phyloP scores from a whole-genome alignment of 2,797 vertebrate species.

The Mus spretus region DNA sequence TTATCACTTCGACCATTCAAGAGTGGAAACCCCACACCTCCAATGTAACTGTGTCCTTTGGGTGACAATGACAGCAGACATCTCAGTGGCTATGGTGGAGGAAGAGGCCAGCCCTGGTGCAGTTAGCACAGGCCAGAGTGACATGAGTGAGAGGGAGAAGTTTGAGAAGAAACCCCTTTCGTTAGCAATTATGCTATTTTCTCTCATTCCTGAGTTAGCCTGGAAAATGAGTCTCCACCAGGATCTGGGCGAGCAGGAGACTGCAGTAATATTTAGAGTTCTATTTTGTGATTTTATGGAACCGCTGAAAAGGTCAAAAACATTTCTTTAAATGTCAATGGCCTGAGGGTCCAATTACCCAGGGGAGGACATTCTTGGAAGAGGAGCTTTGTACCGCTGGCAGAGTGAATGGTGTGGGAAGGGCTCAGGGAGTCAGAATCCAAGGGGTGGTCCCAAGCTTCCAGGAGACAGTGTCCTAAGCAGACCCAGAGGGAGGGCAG shows the following conservation, averaged over 20 bases:
- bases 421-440: conserved; percentile 22
- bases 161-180: conserved; percentile 50
- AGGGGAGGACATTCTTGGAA: conserved; percentile 80
- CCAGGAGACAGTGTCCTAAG: conserved; percentile 14
- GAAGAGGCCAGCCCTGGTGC: background rate
- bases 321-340: conserved; percentile 85
- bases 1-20: background rate
- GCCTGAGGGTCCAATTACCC: conserved; percentile 83
- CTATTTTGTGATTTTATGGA: conserved; percentile 85
- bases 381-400: conserved; percentile 70
- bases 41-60: background rate
- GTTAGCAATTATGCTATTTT: conserved; percentile 75
- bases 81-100: background rate
- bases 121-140: background rate
- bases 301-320: conserved; percentile 84
- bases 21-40: background rate
- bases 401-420: conserved; percentile 68
- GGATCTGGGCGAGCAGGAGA: conserved; percentile 72
- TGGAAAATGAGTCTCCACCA: conserved; percentile 72
- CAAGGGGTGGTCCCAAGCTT: conserved; percentile 18
- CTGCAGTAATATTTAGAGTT: conserved; percentile 83
- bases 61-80: background rate
- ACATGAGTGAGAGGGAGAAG: conserved; percentile 28
- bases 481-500: background rate
- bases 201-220: conserved; percentile 71